Percentiles rank a stretch among this genome's conserved stretches.
phyloP scores from a whole-genome alignment of 2,888 invertebrate genomes.

The Aethes cnicana region DNA sequence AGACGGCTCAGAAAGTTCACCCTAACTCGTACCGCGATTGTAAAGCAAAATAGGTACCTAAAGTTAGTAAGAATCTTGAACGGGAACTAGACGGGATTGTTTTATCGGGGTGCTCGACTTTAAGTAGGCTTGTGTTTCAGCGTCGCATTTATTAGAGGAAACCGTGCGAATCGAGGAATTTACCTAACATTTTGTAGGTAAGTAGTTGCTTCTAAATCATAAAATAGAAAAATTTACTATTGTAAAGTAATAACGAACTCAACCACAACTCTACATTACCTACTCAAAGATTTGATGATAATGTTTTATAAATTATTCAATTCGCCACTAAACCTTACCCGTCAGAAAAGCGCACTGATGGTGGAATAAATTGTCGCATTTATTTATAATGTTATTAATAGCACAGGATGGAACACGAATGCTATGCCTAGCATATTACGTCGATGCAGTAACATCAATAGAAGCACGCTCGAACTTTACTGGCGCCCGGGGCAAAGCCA shows the following conservation, averaged over 20 bases:
- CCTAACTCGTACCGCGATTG: constrained; percentile 35
- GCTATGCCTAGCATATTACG: not conserved
- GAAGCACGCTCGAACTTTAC: constrained; percentile 18
- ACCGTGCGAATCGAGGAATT: not conserved
- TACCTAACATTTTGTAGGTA: not conserved
- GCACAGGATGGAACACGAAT: too few species aligned
- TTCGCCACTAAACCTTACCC: too few species aligned
- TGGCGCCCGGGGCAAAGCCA: constrained; percentile 6
- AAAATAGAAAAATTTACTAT: too few species aligned
- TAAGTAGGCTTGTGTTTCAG: constrained; percentile 17
- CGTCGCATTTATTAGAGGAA: not conserved
- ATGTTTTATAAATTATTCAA: too few species aligned
- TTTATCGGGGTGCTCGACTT: constrained; percentile 23
- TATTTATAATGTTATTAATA: too few species aligned
- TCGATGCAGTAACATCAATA: constrained; percentile 13
- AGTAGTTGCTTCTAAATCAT: too few species aligned
- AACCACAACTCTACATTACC: too few species aligned
- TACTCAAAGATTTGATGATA: too few species aligned
- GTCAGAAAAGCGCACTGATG: too few species aligned
- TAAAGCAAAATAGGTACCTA: constrained; percentile 31
- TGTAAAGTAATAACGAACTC: too few species aligned
- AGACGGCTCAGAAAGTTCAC: constrained; percentile 54
- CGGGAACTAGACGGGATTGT: constrained; percentile 27
- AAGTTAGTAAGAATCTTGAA: constrained; percentile 29
- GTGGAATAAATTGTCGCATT: too few species aligned